Evolutionary conservation across 2,797 vertebrate species (phyloP).

Genomic region (Cuculus canorus): DNA sequence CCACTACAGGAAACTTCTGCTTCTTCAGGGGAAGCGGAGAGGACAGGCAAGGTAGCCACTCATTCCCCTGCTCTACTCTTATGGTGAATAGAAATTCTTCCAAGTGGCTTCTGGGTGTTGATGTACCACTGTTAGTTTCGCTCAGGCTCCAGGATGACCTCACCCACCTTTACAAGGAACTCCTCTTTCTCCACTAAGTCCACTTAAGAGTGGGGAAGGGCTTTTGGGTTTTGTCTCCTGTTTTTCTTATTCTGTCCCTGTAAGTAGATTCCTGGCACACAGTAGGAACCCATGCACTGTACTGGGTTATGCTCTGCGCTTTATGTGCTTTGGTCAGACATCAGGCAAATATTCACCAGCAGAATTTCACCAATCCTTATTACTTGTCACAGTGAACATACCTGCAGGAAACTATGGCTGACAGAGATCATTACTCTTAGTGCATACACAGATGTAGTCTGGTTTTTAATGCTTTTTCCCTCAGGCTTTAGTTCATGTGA

Average conservation of each 20-base stretch:
- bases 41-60: rapidly evolving
- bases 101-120: not conserved
- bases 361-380: not conserved
- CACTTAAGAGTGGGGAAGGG: not conserved
- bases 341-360: not conserved
- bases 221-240: not conserved
- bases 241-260: not conserved
- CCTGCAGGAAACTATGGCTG: not conserved
- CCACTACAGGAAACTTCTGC: not conserved
- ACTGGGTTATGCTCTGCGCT: not conserved
- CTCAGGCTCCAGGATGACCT: not conserved
- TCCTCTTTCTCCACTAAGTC: not conserved
- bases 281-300: not conserved
- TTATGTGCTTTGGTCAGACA: not conserved
- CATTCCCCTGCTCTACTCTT: not conserved
- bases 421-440: not conserved
- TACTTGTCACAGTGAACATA: not conserved
- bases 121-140: not conserved
- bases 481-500: not conserved
- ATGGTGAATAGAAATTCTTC: not conserved
- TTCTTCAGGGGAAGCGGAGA: not conserved
- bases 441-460: not conserved
- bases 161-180: not conserved
- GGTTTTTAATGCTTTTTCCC: not conserved
- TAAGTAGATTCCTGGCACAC: not conserved